Evolutionary conservation across 1,140 invertebrate species (phyloP).

Genomic region (Protaetia brevitarsis): DNA sequence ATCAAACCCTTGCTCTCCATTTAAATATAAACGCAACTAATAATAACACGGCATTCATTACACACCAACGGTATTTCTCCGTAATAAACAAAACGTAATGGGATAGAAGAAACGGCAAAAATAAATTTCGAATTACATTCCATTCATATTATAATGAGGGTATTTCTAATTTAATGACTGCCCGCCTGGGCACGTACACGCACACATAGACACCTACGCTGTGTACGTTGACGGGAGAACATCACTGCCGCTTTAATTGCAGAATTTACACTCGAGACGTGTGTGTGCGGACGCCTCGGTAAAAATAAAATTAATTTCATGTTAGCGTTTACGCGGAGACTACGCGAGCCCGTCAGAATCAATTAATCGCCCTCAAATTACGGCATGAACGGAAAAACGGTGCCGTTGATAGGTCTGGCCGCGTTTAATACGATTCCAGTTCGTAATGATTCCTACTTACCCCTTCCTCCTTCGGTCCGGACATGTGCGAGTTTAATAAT

Average conservation of each 20-base stretch:
- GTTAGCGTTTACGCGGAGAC: not conserved
- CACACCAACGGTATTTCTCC: no score
- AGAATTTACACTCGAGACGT: not conserved
- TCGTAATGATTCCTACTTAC: not conserved
- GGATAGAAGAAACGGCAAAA: not conserved
- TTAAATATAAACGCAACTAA: no score
- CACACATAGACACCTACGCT: not conserved
- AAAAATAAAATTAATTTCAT: slow-evolving; percentile 7
- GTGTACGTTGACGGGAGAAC: no score
- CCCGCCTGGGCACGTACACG: not conserved
- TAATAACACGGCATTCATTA: no score
- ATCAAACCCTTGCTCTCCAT: no score
- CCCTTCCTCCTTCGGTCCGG: no score
- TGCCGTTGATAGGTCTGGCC: not conserved
- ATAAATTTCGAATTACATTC: not conserved
- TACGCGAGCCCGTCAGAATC: not conserved
- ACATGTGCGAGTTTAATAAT: not conserved
- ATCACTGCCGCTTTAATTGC: not conserved
- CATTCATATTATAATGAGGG: not conserved
- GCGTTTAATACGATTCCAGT: not conserved
- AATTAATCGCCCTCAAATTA: not conserved
- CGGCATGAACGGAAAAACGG: not conserved
- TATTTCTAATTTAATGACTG: not conserved
- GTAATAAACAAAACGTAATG: no score
- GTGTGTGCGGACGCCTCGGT: not conserved